Conservation (phyloP, 2,797 vertebrate genomes). For the Gymnodraco acuticeps region DNA sequence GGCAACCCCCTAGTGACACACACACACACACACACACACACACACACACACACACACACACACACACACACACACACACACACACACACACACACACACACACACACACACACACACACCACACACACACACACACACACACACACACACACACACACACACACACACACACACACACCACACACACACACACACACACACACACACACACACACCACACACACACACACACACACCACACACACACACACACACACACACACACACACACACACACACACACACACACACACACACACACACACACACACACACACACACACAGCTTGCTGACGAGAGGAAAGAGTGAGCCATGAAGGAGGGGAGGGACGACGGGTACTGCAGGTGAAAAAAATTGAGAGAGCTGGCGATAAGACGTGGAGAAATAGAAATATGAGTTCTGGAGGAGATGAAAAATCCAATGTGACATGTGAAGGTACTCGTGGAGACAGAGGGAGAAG, state of each 20-base stretch:
- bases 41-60: background rate
- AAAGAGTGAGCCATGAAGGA: constrained; percentile 9
- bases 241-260: background rate
- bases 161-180: background rate
- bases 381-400: constrained; percentile 28
- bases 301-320: background rate
- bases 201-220: background rate
- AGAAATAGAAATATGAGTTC: constrained; percentile 56
- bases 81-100: background rate
- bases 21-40: background rate
- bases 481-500: constrained; percentile 22
- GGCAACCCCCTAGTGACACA: constrained; percentile 25
- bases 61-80: no score
- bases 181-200: background rate
- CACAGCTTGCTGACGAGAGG: constrained; percentile 15
- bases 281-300: background rate
- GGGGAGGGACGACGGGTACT: constrained; percentile 7
- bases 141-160: background rate
- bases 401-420: constrained; percentile 41
- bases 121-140: background rate
- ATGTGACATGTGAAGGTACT: constrained; percentile 68
- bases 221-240: background rate
- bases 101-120: background rate
- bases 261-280: background rate
- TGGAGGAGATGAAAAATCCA: constrained; percentile 60